phyloP scores from a whole-genome alignment of 2,797 vertebrate species.

The Pseudomugil gertrudae region DNA sequence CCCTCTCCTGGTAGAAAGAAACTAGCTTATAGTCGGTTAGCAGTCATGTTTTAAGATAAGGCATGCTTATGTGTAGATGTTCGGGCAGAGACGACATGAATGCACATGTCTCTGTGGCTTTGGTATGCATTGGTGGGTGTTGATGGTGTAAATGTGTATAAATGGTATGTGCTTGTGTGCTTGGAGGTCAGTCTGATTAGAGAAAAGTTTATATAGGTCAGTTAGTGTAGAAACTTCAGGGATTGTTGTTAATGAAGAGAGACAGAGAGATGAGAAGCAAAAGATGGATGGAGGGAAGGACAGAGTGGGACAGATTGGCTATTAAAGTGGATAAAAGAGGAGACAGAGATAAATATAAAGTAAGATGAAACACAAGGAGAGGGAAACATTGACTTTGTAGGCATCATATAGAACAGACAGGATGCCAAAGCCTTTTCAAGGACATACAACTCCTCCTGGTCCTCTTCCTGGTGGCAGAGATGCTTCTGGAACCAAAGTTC shows the following conservation, averaged over 20 bases:
- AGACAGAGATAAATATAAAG: slow-evolving; percentile 32
- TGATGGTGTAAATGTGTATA: not conserved
- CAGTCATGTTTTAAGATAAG: no score
- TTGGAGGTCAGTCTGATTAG: slow-evolving; percentile 6
- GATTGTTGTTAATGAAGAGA: slow-evolving; percentile 24
- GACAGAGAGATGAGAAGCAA: slow-evolving; percentile 2
- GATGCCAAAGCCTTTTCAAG: slow-evolving; percentile 54
- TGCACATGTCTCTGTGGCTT: not conserved
- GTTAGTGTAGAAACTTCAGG: slow-evolving; percentile 29
- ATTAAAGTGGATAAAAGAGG: slow-evolving; percentile 40
- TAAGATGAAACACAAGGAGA: slow-evolving; percentile 31
- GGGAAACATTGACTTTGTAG: slow-evolving; percentile 20
- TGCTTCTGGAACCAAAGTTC: slow-evolving; percentile 39
- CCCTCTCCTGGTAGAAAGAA: not conserved
- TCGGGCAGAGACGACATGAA: not conserved
- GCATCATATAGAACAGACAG: slow-evolving; percentile 24
- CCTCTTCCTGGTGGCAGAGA: slow-evolving; percentile 23
- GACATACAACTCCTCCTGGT: slow-evolving; percentile 22
- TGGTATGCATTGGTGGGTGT: not conserved
- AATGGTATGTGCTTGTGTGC: not conserved
- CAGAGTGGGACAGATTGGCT: slow-evolving; percentile 22
- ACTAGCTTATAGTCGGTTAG: no score
- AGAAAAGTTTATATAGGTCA: slow-evolving; percentile 38
- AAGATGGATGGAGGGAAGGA: slow-evolving; percentile 30
- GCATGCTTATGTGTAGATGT: not conserved